Conservation (phyloP, 2,113 vertebrate species). For the Bufo bufo region DNA sequence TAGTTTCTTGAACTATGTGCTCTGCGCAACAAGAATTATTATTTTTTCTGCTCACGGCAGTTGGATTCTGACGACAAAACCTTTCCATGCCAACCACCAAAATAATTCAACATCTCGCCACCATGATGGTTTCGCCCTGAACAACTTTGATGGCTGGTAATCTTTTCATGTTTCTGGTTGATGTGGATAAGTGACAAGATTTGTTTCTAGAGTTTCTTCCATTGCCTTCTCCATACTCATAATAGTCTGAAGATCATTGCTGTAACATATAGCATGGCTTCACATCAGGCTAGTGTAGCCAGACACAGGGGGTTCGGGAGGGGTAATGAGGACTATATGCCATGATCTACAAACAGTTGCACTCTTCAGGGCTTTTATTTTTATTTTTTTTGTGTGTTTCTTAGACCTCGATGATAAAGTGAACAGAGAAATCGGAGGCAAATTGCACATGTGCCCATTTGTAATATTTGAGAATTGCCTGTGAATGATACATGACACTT, state of each 20-base stretch:
- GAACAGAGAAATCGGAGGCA: conserved; percentile 79
- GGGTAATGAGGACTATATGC: conserved; percentile 40
- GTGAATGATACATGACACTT: conserved; percentile 84
- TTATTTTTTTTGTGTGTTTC: conserved; percentile 61
- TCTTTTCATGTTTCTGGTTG: conserved; percentile 91
- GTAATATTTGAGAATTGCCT: conserved; percentile 84
- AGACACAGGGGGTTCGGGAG: conserved; percentile 70
- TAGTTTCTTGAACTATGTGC: conserved; percentile 84
- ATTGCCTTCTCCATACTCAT: conserved; percentile 94
- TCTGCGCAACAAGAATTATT: conserved; percentile 87
- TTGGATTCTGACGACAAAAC: conserved; percentile 80
- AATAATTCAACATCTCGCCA: conserved; percentile 85
- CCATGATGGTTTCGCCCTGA: conserved; percentile 88
- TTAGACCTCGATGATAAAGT: conserved; percentile 80
- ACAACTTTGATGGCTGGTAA: conserved; percentile 84
- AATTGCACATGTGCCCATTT: conserved; percentile 89
- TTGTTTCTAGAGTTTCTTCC: conserved; percentile 93
- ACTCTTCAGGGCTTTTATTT: conserved; percentile 79
- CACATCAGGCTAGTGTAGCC: conserved; percentile 95
- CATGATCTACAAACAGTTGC: conserved; percentile 77
- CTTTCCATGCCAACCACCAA: conserved; percentile 85
- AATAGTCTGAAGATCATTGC: conserved; percentile 92
- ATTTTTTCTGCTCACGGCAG: conserved; percentile 83
- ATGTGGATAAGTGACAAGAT: conserved; percentile 93
- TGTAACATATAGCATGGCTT: conserved; percentile 99